Evolutionary conservation across 2,888 invertebrate genomes (phyloP).

Genomic region (Zygogramma bicolorata): DNA sequence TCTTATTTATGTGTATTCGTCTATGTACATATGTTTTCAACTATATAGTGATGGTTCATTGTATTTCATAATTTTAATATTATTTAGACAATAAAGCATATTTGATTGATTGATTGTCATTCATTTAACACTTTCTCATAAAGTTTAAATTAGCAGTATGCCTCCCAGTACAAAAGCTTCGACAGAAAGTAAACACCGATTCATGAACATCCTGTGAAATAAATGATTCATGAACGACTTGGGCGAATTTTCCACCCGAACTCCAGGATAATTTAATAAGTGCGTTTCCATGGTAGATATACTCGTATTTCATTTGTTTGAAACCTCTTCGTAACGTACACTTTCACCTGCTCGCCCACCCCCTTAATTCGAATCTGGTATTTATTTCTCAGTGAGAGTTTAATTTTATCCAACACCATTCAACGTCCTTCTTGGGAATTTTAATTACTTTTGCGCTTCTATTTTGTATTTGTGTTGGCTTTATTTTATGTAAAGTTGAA

Average conservation of each 20-base stretch:
- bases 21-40: too few relatives aligned
- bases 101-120: too few relatives aligned
- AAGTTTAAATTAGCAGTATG: too few relatives aligned
- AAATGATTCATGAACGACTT: background rate
- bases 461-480: constrained; percentile 60
- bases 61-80: too few relatives aligned
- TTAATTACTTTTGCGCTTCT: constrained; percentile 64
- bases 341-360: constrained; percentile 14
- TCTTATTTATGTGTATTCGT: too few relatives aligned
- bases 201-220: background rate
- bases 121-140: too few relatives aligned
- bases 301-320: constrained; percentile 24
- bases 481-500: constrained; percentile 55
- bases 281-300: constrained; percentile 3
- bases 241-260: background rate
- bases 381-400: constrained; percentile 62
- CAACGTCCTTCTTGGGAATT: constrained; percentile 63
- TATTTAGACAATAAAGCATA: too few relatives aligned
- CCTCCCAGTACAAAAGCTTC: too few relatives aligned
- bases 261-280: constrained; percentile 1
- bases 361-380: constrained; percentile 61
- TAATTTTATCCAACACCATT: constrained; percentile 63
- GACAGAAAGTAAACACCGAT: background rate
- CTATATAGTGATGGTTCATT: too few relatives aligned
- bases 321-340: constrained; percentile 10